Base-by-base conservation (phyloP, 2,797 vertebrate genomes). In the Epinephelus malabaricus region DNA sequence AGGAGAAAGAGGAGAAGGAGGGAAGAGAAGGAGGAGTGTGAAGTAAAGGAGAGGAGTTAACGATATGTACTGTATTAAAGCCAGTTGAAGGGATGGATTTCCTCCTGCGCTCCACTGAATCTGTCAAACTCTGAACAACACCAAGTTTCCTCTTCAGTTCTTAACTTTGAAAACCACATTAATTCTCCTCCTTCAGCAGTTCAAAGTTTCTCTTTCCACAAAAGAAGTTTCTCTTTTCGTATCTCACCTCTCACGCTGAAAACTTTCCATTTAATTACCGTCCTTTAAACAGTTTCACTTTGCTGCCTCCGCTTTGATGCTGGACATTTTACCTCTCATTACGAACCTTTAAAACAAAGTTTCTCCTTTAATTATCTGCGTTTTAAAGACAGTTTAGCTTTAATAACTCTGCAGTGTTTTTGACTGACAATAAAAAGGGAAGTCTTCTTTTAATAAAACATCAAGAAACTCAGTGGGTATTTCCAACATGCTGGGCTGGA, bases 101-200 rank as follows among this genome's bases (percentile, higher is more conserved):
- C n/a, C 40, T 65, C 63, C 65, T 18, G 17, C 21, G 71, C 87
- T 90, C 69, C 84, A 73, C 13, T 89, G 84, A 87, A 85, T 84
- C 82, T 76, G 86, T 90, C 88, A 79, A 75, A 87, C 53, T 86
- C 74, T n/a, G 49, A 78, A 72, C 73, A 59, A 69, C 62, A 54
- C 18, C 3, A 76, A 74, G 69, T 83, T 86, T 81, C 60, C 65
- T 59, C 64, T 71, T 86, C 64, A 13, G 46, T 51, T 46, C 50
- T 62, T 8, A 50, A 74, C 86, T 74, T 73, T 23, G 12, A 30
- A 47, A 4, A 45, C 68, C 59, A 1, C 53, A 72, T 80, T 79
- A 56, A 76, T 81, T 61, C 64, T 70, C 68, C 6, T 59, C 49
- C 13, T 79, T 62, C 45, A 47, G 30, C 40, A 13, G 21, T 27